phyloP scores from a whole-genome alignment of 2,888 invertebrate genomes.

The Drosophila birchii region DNA sequence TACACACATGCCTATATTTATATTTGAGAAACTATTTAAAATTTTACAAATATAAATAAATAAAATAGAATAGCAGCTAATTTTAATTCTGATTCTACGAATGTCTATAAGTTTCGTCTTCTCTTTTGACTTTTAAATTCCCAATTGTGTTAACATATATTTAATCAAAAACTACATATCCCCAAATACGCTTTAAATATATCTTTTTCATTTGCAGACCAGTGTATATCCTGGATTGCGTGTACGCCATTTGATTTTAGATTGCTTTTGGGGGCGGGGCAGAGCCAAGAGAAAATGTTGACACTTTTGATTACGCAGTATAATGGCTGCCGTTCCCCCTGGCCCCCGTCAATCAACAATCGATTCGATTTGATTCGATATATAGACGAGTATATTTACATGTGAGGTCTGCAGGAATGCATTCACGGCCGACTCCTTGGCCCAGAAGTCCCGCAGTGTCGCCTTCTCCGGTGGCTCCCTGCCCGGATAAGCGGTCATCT shows the following conservation, averaged over 20 bases:
- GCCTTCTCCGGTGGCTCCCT: slow-evolving; percentile 69
- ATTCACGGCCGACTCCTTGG: slow-evolving; percentile 82
- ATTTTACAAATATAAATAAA: not conserved
- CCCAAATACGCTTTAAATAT: too few species aligned
- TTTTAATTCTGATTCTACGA: not conserved
- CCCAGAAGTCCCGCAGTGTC: slow-evolving; percentile 81
- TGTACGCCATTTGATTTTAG: slow-evolving; percentile 39
- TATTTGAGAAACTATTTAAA: not conserved
- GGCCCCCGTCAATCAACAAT: slow-evolving; percentile 12
- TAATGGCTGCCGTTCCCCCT: slow-evolving; percentile 17
- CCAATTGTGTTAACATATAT: not conserved
- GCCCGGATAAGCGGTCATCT: slow-evolving; percentile 75
- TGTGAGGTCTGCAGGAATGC: slow-evolving; percentile 80
- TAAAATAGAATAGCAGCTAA: not conserved
- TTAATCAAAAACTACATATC: not conserved
- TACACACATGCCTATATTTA: too few species aligned
- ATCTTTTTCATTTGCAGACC: not conserved
- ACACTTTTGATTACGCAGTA: slow-evolving; percentile 44
- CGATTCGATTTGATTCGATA: slow-evolving; percentile 7
- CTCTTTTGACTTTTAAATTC: not conserved
- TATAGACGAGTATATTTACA: slow-evolving; percentile 50
- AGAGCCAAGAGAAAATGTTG: slow-evolving; percentile 38
- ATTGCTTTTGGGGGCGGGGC: slow-evolving; percentile 33
- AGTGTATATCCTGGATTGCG: slow-evolving; percentile 22
- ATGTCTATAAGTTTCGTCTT: not conserved